Percentiles rank a stretch among this genome's conserved stretches.
Evolutionary conservation across 2,113 vertebrate genomes (phyloP).

Genomic region (Podarcis raffonei): DNA sequence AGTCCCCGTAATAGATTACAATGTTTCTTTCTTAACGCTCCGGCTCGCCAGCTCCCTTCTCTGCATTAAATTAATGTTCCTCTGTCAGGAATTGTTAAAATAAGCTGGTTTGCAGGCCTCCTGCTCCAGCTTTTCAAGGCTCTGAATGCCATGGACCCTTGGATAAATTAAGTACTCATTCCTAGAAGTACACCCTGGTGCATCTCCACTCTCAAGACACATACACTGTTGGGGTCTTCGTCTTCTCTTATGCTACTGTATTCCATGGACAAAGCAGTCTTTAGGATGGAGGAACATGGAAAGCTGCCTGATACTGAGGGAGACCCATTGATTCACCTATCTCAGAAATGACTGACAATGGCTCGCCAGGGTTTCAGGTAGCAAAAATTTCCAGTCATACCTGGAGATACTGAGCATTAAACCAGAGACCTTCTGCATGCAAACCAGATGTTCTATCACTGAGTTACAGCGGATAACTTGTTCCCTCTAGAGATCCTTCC

Average conservation of each 20-base stretch:
- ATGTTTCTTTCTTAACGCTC: background rate
- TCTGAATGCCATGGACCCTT: background rate
- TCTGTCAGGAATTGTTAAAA: slow-evolving; percentile 50
- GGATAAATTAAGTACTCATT: background rate
- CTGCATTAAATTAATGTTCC: slow-evolving; percentile 44
- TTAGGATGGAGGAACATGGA: background rate
- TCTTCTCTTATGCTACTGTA: background rate
- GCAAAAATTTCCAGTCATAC: too few relatives aligned
- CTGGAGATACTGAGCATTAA: too few relatives aligned
- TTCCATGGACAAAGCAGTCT: background rate
- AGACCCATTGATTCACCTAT: too few relatives aligned
- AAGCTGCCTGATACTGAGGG: too few relatives aligned
- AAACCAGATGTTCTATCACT: too few relatives aligned
- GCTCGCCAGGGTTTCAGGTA: too few relatives aligned
- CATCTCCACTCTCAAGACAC: background rate
- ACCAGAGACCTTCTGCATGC: too few relatives aligned
- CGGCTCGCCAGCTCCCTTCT: slow-evolving; percentile 18
- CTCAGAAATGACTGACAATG: too few relatives aligned
- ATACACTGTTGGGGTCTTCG: too few relatives aligned
- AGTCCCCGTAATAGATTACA: slow-evolving; percentile 30
- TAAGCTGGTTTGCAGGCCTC: background rate
- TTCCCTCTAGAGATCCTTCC: background rate
- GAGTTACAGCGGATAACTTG: background rate
- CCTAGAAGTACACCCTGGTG: background rate
- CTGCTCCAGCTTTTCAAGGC: background rate